Conservation (phyloP, 2,113 vertebrate species). For the Danio rerio region GRCz12tu NC_133182.1:31426001-31426500, state of each 20-base stretch:
- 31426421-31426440: background rate
- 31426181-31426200: background rate
- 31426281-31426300: background rate
- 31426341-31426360: background rate
- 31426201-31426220: background rate
- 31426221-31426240: background rate
- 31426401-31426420: background rate
- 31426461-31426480: background rate
- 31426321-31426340: constrained; percentile 6
- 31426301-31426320: background rate
- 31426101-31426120: background rate
- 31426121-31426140: background rate
- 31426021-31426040: no score
- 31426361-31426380: background rate
- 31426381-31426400: background rate
- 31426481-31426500: background rate
- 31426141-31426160: background rate
- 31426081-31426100: no score
- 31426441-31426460: background rate
- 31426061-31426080: no score
- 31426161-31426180: background rate
- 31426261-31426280: background rate
- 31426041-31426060: no score
- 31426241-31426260: background rate
- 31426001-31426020: no score